Percentiles rank a stretch among this genome's conserved stretches.
Evolutionary conservation across 2,113 vertebrate genomes (phyloP).

Genomic region (Natator depressus): DNA sequence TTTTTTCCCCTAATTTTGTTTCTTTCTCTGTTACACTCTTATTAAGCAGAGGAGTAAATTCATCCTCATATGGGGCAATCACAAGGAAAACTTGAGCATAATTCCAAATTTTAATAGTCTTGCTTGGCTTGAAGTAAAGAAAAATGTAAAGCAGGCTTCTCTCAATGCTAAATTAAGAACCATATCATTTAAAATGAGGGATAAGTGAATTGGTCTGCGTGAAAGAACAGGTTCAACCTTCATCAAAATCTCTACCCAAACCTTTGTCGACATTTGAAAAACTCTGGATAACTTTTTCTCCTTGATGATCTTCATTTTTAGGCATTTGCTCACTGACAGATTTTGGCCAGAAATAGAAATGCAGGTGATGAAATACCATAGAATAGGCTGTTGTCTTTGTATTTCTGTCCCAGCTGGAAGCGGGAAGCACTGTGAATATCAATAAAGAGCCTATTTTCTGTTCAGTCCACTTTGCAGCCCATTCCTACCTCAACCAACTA

Average conservation of each 20-base stretch:
- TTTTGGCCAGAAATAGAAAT: background rate
- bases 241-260: background rate
- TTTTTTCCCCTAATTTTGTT: background rate
- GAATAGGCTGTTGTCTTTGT: background rate
- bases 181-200: background rate
- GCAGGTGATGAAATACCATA: background rate
- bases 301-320: background rate
- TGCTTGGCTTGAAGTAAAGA: background rate
- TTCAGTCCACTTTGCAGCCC: background rate
- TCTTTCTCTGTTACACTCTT: background rate
- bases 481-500: background rate
- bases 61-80: background rate
- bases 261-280: background rate
- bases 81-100: background rate
- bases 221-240: background rate
- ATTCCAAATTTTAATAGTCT: background rate
- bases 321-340: background rate
- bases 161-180: background rate
- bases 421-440: constrained; percentile 9
- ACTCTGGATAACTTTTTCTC: background rate
- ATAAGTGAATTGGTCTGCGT: background rate
- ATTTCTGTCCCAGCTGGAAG: background rate
- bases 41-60: background rate
- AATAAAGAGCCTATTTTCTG: background rate
- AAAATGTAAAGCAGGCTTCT: background rate